These are phyloP conservation scores for Sebastiscus tertius DNA, from an alignment of 2,797 vertebrate species.

Conservation along the genomic window DNA sequence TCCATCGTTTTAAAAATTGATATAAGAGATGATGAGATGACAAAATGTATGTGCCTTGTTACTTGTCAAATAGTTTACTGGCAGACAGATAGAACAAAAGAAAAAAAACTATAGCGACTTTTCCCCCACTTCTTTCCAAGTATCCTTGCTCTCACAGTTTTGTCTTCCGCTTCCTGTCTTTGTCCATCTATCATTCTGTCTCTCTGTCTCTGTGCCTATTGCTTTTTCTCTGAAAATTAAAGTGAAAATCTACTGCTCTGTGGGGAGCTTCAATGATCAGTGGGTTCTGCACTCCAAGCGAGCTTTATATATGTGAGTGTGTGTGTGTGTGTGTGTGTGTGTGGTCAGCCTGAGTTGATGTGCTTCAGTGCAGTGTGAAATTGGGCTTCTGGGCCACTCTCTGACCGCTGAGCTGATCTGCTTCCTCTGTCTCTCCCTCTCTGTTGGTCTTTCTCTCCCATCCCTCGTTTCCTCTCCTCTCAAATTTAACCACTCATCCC, in stretches of 20 bases:
- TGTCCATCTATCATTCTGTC: constrained; percentile 19
- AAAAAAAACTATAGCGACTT: constrained; percentile 1
- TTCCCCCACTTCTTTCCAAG: not conserved
- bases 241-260: constrained; percentile 45
- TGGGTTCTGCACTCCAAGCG: constrained; percentile 33
- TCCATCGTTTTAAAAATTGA: not conserved
- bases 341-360: constrained; percentile 66
- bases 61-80: constrained; percentile 12
- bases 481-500: constrained; percentile 5
- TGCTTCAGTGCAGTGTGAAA: constrained; percentile 84
- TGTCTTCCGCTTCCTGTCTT: constrained; percentile 13
- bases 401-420: constrained; percentile 68
- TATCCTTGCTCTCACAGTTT: not conserved
- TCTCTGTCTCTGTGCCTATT: constrained; percentile 7
- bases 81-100: constrained; percentile 6
- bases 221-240: constrained; percentile 49
- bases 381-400: constrained; percentile 75
- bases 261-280: constrained; percentile 50
- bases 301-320: constrained; percentile 28
- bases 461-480: constrained; percentile 24
- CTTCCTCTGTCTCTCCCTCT: constrained; percentile 41
- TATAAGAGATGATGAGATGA: not conserved
- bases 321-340: constrained; percentile 6
- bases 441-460: constrained; percentile 4
- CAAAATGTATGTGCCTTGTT: not conserved